A percentile compares a stretch with the other conserved stretches of the same genome.
Conservation (phyloP, 2,888 invertebrate genomes). For the Sericinus montela region DNA sequence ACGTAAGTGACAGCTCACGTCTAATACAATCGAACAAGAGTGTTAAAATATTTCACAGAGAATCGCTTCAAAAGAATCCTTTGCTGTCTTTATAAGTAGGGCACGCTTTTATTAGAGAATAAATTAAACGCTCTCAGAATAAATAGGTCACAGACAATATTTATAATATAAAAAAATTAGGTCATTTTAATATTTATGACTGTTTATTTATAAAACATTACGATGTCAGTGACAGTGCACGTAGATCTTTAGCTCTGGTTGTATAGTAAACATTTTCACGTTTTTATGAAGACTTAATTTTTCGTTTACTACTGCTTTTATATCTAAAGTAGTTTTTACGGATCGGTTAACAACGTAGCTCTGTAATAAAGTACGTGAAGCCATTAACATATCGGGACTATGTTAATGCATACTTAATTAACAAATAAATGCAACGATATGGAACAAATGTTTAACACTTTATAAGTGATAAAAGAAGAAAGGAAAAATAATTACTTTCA, state of each 20-base stretch:
- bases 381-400: too few species aligned
- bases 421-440: too few species aligned
- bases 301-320: too few species aligned
- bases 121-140: constrained; percentile 6
- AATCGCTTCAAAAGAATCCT: not conserved
- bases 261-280: too few species aligned
- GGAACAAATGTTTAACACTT: too few species aligned
- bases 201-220: constrained; percentile 9
- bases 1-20: not conserved
- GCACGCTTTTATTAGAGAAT: constrained; percentile 6
- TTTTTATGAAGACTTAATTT: too few species aligned
- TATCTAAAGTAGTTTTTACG: too few species aligned
- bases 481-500: too few species aligned
- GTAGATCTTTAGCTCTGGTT: not conserved
- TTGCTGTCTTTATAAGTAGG: constrained; percentile 8
- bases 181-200: not conserved
- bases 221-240: not conserved
- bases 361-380: too few species aligned
- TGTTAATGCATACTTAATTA: too few species aligned
- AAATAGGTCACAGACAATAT: constrained; percentile 6
- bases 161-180: constrained; percentile 1
- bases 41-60: constrained; percentile 7
- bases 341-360: too few species aligned
- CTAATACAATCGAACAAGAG: not conserved
- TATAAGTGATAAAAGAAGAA: too few species aligned